Conservation (phyloP, 2,797 vertebrate species). For the Sebastes jordani region DNA sequence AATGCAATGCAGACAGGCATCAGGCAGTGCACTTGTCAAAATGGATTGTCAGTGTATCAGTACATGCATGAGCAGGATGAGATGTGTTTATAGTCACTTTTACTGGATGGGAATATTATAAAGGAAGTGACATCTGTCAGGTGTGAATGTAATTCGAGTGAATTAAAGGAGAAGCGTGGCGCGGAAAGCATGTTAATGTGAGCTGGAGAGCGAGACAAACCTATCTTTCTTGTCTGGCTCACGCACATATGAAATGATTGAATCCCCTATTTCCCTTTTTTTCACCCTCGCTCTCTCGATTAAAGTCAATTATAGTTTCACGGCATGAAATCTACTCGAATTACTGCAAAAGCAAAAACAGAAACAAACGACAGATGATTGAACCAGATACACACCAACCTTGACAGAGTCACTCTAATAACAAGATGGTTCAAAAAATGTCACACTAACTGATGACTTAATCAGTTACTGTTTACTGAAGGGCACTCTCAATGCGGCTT, state of each 20-base stretch:
- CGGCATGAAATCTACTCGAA: not conserved
- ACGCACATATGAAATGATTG: not conserved
- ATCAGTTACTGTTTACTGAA: not conserved
- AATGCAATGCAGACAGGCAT: not conserved
- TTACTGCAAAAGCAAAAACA: not conserved
- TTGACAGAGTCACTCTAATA: not conserved
- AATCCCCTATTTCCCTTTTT: not conserved
- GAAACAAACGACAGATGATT: not conserved
- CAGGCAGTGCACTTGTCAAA: not conserved
- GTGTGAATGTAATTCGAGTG: constrained; percentile 21
- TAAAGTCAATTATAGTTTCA: constrained; percentile 4
- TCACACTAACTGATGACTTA: not conserved
- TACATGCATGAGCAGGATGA: not conserved
- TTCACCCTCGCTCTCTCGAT: not conserved
- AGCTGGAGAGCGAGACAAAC: not conserved
- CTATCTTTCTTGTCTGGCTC: constrained; percentile 1
- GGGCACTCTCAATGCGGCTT: not conserved
- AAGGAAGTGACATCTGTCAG: constrained; percentile 7
- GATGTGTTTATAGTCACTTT: not conserved
- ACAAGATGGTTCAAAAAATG: not conserved
- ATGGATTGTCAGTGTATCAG: not conserved
- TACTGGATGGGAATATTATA: not conserved
- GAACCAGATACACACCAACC: not conserved
- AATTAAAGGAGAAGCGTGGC: constrained; percentile 6
- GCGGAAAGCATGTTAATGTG: constrained; percentile 18